Percentiles rank a stretch among this genome's conserved stretches.
phyloP scores from a whole-genome alignment of 2,113 vertebrate genomes.

The Furnarius figulus region DNA sequence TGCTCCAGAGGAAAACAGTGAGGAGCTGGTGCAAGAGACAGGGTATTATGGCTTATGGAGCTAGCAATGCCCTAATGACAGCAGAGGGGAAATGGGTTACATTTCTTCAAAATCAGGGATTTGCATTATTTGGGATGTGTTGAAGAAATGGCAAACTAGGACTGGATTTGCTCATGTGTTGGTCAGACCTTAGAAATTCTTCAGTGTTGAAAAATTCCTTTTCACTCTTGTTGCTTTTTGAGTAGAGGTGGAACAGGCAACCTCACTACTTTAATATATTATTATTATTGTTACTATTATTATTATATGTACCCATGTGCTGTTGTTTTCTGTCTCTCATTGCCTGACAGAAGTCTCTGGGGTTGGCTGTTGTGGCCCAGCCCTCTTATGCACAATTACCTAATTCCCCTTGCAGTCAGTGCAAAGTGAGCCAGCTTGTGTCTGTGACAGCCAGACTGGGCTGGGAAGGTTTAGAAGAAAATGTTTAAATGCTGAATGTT shows the following conservation, averaged over 20 bases:
- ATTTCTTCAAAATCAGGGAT: neutral
- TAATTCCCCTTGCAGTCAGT: neutral
- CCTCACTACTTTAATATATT: neutral
- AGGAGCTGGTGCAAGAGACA: neutral
- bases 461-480: neutral
- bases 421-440: neutral
- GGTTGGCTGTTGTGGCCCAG: neutral
- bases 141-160: neutral
- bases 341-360: neutral
- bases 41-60: rapidly evolving
- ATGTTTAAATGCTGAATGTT: neutral
- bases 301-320: neutral
- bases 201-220: neutral
- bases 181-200: neutral
- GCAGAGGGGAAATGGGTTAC: neutral
- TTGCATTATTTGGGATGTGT: rapidly evolving
- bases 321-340: neutral
- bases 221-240: neutral
- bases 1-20: neutral
- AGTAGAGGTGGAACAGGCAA: neutral
- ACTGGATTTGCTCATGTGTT: rapidly evolving
- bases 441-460: neutral
- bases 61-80: rapidly evolving
- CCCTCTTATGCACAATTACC: neutral
- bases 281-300: no score